Conservation (phyloP, 2,113 vertebrate genomes). For the Stegostoma tigrinum region DNA sequence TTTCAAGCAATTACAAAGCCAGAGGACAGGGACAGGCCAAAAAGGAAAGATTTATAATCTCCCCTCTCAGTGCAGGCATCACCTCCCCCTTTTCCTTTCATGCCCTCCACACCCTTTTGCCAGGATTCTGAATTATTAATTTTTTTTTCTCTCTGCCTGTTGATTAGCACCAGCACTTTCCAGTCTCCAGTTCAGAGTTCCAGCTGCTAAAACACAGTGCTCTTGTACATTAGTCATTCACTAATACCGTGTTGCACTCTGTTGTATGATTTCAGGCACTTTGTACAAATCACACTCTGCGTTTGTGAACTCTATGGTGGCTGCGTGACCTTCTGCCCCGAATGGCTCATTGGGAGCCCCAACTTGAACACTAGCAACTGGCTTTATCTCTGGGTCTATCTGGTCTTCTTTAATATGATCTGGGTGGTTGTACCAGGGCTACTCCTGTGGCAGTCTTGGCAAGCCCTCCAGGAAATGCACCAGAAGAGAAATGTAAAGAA, state of each 20-base stretch:
- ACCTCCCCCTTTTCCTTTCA: neutral
- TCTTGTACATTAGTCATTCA: neutral
- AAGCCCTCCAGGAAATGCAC: conserved; percentile 49
- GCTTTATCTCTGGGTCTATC: conserved; percentile 69
- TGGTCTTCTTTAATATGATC: conserved; percentile 63
- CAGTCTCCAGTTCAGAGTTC: neutral
- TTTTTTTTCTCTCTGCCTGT: neutral
- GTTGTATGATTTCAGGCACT: conserved; percentile 55
- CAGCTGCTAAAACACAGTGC: neutral
- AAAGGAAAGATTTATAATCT: neutral
- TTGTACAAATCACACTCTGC: conserved; percentile 60
- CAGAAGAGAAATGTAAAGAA: conserved; percentile 46
- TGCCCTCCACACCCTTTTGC: too few species aligned
- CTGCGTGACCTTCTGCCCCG: conserved; percentile 65
- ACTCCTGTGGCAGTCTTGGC: conserved; percentile 68
- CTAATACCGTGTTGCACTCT: neutral
- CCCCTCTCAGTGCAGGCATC: neutral
- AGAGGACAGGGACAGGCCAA: neutral
- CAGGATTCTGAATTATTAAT: neutral
- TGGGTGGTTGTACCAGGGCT: conserved; percentile 59
- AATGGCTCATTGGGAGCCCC: conserved; percentile 62
- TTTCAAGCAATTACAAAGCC: neutral
- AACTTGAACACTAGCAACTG: conserved; percentile 56
- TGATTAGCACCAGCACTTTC: neutral
- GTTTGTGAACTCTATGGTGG: conserved; percentile 62